Base-by-base conservation (phyloP, 2,888 invertebrate genomes). In the Lydus trimaculatus region DNA sequence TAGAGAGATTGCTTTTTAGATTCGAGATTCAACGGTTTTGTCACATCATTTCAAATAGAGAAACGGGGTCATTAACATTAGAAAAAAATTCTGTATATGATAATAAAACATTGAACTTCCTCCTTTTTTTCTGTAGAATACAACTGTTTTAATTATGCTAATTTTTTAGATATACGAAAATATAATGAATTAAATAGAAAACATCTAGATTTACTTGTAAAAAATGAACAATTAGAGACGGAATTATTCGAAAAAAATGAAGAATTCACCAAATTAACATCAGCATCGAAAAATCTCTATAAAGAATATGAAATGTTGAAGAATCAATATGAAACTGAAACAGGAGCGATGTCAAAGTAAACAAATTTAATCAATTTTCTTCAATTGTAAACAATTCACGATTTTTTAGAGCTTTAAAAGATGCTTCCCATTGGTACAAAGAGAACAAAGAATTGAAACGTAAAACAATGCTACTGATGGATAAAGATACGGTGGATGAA, bases 401-500 rank as follows among this genome's bases (percentile, higher is more conserved):
- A 28, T 3, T 60, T 75, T 70, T 68, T 64, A 90, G 91, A 86
- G 91, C 91, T 62, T 88, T 91, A 87, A 90, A 90, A 71, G 91
- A 91, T 69, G 91, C 91, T 0, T 88, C 89, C 0, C 87, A 92
- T 85, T 93, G 93, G 92, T 93, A 93, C 86, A 90, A 91, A 71
- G 91, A 93, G 85, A 93, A 93, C 80, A 90, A 91, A 69, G 90
- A 90, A 78, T 82, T 93, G 63, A 92, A 92, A 83, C 84, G 93
- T 17, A 88, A 89, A 73, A 92, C 92, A 72, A 88, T 91, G 1
- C 88, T 89, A 31, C 84, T 92, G 43, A 81, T 90, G 68, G 91
- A 91, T 73, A 89, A 89, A 58, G 87, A 88, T 73, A 82, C 87
- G 65, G 84, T 90, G n/a, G 90, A 91, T n/a, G 86, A 86, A 71